phyloP scores from a whole-genome alignment of 2,888 invertebrate species.

The Campoplex capitator region DNA sequence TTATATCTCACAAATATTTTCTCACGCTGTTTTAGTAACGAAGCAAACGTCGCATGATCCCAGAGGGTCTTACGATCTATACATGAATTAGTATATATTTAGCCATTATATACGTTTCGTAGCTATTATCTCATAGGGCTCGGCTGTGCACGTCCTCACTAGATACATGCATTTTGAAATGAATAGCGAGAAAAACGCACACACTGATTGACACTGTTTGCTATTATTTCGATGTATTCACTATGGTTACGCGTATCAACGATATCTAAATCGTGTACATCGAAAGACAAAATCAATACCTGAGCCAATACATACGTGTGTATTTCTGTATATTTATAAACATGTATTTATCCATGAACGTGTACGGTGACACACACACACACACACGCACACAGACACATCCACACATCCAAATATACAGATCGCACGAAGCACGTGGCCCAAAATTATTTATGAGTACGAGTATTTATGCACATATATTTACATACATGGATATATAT shows the following conservation, averaged over 20 bases:
- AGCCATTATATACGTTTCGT: not conserved
- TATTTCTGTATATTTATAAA: not conserved
- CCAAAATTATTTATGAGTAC: constrained; percentile 9
- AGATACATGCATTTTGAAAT: not conserved
- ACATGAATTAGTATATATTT: constrained; percentile 16
- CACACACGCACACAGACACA: too few relatives aligned
- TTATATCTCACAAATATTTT: not conserved
- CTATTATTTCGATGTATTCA: not conserved
- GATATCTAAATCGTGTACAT: not conserved
- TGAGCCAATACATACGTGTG: not conserved
- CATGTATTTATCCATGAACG: too few relatives aligned
- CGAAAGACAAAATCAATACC: not conserved
- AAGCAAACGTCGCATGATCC: constrained; percentile 12
- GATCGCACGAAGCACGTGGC: constrained; percentile 9
- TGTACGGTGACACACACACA: too few relatives aligned
- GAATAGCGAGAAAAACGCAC: not conserved
- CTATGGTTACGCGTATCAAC: not conserved
- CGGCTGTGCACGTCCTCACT: constrained; percentile 24
- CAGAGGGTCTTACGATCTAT: not conserved
- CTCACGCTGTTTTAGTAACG: not conserved
- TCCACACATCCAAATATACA: too few relatives aligned
- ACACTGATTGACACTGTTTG: not conserved
- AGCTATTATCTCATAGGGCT: constrained; percentile 29
- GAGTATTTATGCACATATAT: not conserved
- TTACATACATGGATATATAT: not conserved